Conservation (phyloP, 2,113 vertebrate species). For the Sceloporus undulatus region DNA sequence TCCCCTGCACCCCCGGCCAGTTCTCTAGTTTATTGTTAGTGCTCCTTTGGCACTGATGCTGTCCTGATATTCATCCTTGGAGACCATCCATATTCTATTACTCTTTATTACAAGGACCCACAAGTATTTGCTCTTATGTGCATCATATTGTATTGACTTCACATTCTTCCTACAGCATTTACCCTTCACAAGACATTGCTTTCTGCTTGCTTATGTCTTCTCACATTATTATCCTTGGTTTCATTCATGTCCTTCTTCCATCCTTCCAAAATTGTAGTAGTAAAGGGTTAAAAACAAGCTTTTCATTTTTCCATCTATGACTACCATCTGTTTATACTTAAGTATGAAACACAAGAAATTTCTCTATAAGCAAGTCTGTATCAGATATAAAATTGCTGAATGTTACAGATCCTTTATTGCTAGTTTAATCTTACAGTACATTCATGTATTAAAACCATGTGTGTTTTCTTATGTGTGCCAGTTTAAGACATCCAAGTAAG, state of each 20-base stretch:
- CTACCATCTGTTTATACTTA: conserved; percentile 43
- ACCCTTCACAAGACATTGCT: neutral
- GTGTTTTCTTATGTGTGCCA: conserved; percentile 64
- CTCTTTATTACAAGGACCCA: neutral
- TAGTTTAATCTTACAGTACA: conserved; percentile 58
- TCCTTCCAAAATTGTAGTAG: neutral
- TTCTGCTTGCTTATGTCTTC: neutral
- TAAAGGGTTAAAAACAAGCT: neutral
- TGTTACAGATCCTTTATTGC: conserved; percentile 47
- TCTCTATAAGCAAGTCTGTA: conserved; percentile 10
- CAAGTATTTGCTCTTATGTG: neutral
- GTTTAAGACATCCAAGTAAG: conserved; percentile 61
- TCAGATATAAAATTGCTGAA: conserved; percentile 45
- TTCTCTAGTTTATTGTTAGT: neutral
- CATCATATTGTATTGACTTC: neutral
- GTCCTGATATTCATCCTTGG: neutral
- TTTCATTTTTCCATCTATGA: conserved; percentile 18
- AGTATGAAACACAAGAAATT: conserved; percentile 56
- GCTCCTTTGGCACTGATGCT: neutral
- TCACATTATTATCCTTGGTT: neutral
- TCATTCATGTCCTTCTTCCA: neutral
- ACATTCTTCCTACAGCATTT: neutral
- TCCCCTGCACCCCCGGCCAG: neutral
- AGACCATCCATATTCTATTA: neutral
- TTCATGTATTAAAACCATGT: conserved; percentile 67